Evolutionary conservation across 2,888 invertebrate genomes (phyloP).

Genomic region (Leptopilina syphax): DNA sequence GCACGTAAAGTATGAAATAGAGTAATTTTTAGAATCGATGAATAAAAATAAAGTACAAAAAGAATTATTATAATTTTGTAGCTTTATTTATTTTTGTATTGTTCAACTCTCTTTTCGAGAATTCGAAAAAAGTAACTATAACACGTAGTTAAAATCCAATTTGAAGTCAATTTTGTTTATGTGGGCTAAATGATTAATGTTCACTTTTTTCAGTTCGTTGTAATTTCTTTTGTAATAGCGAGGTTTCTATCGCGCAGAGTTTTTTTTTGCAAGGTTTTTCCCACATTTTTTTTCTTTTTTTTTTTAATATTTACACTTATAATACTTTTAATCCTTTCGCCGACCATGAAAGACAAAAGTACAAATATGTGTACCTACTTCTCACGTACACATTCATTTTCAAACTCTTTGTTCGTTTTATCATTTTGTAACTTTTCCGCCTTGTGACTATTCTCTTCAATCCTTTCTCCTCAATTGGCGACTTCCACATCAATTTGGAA

Average conservation of each 20-base stretch:
- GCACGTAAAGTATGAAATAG: neutral
- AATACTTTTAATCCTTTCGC: conserved; percentile 35
- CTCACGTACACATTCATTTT: conserved; percentile 34
- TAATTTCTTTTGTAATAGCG: conserved; percentile 16
- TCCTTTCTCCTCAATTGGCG: conserved; percentile 35
- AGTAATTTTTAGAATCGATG: too few species aligned
- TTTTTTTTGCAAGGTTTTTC: conserved; percentile 39
- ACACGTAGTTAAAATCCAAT: neutral
- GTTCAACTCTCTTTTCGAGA: neutral
- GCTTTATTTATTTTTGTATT: neutral
- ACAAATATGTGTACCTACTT: conserved; percentile 36
- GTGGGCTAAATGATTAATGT: conserved; percentile 5
- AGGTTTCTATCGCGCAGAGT: conserved; percentile 12
- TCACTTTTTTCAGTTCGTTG: conserved; percentile 8
- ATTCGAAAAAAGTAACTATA: neutral
- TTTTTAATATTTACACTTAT: conserved; percentile 19
- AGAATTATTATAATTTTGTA: neutral
- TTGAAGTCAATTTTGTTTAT: neutral
- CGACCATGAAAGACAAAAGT: conserved; percentile 15
- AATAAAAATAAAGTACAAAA: neutral
- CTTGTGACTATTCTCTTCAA: conserved; percentile 21
- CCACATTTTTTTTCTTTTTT: conserved; percentile 19
- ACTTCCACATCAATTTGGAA: conserved; percentile 33
- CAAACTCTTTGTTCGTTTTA: conserved; percentile 33
- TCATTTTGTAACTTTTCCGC: conserved; percentile 27